Base-by-base conservation (phyloP, 2,888 invertebrate species). In the Protula sp. region DNA sequence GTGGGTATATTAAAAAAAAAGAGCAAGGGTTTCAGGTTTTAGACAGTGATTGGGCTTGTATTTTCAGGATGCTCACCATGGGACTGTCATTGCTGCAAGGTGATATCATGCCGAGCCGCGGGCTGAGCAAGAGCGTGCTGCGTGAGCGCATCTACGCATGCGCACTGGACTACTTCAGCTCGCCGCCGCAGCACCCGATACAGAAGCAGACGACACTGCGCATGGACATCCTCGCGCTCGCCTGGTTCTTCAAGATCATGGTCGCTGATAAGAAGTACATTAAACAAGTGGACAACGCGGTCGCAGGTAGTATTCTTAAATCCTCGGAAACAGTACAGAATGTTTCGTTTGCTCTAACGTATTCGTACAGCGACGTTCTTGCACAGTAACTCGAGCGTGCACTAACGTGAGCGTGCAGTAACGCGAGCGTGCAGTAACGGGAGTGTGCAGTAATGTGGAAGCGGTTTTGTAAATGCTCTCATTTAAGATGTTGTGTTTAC, bases 161-260 rank as follows among this genome's bases (percentile, higher is more conserved):
- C 38, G 94, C 97, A 58, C 83, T 99, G 57, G 98, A 99, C 79
- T 99, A 97, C 81, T 99, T 84, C 74, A 80, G 82, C 81, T 81
- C 91, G 1, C 89, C 90, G 0, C 88, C 90, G n/a, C 89, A 89
- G 59, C 92, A 90, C 70, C 97, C 98, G 0, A 88, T 89, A 0
- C 92, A 92, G 74, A 85, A 86, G 31, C 85, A 88, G 0, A 86
- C 87, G 0, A 88, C 88, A 3, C 81, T 99, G 22, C 82, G 92
- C 24, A 94, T 95, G 71, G 98, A 99, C 74, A 91, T 99, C 67
- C 85, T 88, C 45, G 88, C 89, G 0, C 82, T 99, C 57, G 87
- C 95, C 60, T 88, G 89, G 72, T 99, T 99, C 83, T 99, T 98
- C 97, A 91, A 94, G 77, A 87, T 90, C 2, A 89, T 98, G 87